Conservation (phyloP, 2,113 vertebrate species). For the Sinocyclocheilus grahami region DNA sequence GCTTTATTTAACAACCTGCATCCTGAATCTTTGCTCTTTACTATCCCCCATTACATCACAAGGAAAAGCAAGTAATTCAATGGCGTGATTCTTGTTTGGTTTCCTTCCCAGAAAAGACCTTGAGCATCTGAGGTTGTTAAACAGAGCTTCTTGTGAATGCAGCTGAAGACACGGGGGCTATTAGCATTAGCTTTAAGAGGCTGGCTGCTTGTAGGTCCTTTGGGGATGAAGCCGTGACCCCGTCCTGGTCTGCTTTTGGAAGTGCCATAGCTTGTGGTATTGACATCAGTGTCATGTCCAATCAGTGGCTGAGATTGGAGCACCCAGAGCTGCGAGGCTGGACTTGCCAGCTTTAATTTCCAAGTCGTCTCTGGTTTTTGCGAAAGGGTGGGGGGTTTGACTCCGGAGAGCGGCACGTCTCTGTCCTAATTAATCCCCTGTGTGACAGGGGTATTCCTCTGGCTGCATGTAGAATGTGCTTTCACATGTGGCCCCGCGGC, state of each 20-base stretch:
- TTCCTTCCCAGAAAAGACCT: constrained; percentile 25
- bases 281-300: constrained; percentile 44
- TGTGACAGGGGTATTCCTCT: constrained; percentile 30
- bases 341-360: constrained; percentile 59
- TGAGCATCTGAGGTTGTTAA: constrained; percentile 16
- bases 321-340: constrained; percentile 28
- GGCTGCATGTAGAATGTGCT: constrained; percentile 5
- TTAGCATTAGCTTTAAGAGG: constrained; percentile 37
- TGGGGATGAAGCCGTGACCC: constrained; percentile 41
- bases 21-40: neutral
- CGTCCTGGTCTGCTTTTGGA: constrained; percentile 25
- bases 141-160: neutral
- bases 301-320: constrained; percentile 35
- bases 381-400: neutral
- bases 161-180: constrained; percentile 7
- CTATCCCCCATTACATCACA: neutral
- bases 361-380: constrained; percentile 28
- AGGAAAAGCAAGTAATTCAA: neutral
- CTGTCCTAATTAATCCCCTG: constrained; percentile 52
- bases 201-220: constrained; percentile 30
- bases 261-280: constrained; percentile 50
- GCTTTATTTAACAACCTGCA: constrained; percentile 16
- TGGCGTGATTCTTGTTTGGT: neutral
- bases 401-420: constrained; percentile 45
- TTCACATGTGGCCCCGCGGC: constrained; percentile 27